phyloP scores from a whole-genome alignment of 1,140 invertebrate species.

The Caenorhabditis remanei region DNA sequence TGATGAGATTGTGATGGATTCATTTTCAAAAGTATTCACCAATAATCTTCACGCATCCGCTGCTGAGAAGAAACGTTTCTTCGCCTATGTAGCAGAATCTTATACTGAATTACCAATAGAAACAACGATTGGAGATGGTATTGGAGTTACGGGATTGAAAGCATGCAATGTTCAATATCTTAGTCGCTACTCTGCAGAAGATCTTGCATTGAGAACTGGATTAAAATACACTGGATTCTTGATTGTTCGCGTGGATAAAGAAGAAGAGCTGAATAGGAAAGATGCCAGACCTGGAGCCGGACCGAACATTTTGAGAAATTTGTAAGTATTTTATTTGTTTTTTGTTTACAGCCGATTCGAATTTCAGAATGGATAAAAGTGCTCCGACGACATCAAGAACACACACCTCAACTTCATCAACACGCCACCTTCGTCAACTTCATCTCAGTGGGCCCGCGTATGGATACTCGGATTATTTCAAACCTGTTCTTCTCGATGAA shows the following conservation, averaged over 20 bases:
- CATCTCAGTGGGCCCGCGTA: constrained; percentile 65
- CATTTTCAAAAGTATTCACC: constrained; percentile 70
- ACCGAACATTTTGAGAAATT: constrained; percentile 15
- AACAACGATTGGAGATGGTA: constrained; percentile 74
- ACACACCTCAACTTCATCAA: background rate
- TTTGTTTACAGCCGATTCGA: background rate
- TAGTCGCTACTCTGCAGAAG: constrained; percentile 72
- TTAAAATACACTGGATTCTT: constrained; percentile 77
- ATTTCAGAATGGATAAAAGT: constrained; percentile 32
- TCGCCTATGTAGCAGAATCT: constrained; percentile 77
- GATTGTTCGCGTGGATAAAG: constrained; percentile 75
- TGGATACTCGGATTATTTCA: constrained; percentile 68
- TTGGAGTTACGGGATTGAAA: constrained; percentile 64
- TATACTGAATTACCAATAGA: constrained; percentile 71
- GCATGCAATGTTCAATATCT: constrained; percentile 76
- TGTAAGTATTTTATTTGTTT: background rate
- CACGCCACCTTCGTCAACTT: constrained; percentile 55
- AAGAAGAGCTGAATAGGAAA: constrained; percentile 52
- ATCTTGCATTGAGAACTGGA: constrained; percentile 70
- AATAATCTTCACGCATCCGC: constrained; percentile 72
- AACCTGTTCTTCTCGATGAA: constrained; percentile 64
- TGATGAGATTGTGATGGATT: constrained; percentile 73
- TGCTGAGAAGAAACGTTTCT: constrained; percentile 69
- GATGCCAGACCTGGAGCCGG: background rate
- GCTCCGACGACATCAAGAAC: background rate